These are phyloP conservation scores for Ischnura elegans DNA, from an alignment of 2,888 invertebrate species.

Conservation along the genomic window DNA sequence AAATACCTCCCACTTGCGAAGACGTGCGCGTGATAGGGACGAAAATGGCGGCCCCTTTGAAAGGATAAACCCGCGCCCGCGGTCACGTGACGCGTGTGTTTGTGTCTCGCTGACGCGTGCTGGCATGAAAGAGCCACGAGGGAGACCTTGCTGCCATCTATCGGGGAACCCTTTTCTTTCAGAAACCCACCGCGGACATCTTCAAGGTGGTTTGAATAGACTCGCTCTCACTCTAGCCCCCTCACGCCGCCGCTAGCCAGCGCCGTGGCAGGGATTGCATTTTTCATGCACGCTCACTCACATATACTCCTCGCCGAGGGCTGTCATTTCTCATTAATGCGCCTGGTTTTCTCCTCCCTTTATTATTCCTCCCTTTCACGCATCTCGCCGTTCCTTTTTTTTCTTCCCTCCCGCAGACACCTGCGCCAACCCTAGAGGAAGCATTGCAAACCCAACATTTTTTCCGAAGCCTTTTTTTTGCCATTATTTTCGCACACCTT, in stretches of 20 bases:
- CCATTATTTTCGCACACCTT: not conserved
- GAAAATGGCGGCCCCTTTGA: conserved; percentile 17
- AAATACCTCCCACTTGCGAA: not conserved
- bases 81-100: not conserved
- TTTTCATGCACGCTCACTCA: not conserved
- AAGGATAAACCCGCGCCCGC: not conserved
- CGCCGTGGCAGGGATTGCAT: not conserved
- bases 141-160: not conserved
- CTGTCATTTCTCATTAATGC: conserved; percentile 31
- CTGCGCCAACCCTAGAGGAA: not conserved
- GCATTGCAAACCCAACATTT: not conserved
- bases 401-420: not conserved
- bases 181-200: not conserved
- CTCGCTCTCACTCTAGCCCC: not conserved
- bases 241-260: not conserved
- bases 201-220: not conserved
- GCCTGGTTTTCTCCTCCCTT: not conserved
- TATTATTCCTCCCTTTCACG: conserved; percentile 20
- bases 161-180: not conserved
- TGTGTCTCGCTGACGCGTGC: not conserved
- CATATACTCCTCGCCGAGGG: not conserved
- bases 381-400: not conserved
- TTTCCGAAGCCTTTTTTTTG: not conserved
- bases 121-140: not conserved
- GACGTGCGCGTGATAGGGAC: not conserved